Base-by-base conservation (phyloP, 2,113 vertebrate genomes). In the Polypterus senegalus region DNA sequence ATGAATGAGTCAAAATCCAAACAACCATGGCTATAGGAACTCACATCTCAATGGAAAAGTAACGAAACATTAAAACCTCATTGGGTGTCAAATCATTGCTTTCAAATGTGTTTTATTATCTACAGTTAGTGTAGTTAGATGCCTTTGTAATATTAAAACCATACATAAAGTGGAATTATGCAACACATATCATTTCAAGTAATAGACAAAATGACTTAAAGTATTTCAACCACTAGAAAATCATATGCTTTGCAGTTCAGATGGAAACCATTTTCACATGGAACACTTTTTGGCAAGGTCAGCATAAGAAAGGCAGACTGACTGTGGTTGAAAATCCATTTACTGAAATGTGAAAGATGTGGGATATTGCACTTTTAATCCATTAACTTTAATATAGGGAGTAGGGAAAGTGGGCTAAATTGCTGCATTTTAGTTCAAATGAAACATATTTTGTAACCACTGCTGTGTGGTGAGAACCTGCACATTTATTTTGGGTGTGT, bases 401-500 rank as follows among this genome's bases (percentile, higher is more conserved):
- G 6, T 6, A 9, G 46, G 51, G 49, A 27, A 58, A 46, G 59
- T n/a, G 60, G 65, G 60, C 59, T 11, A 54, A 49, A 47, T 66
- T 11, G 46, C 58, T 53, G 47, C 57, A 54, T 58, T 54, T 27
- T 54, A 48, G 47, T 58, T 46, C 47, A 62, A 60, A 27, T 27
- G 27, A 27, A 53, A 7, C 11, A 7, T n/a, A 57, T 47, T 46
- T 8, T 57, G 27, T 27, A 27, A 27, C 27, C 27, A 27, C 27
- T 27, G 27, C 27, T 27, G 27, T 27, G 27, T 27, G 27, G 27
- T 27, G 27, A 27, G 27, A 27, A 27, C 27, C 27, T 27, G n/a
- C 49, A 51, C 6, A 51, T 66, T 62, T 53, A 62, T 66, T 59
- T 62, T 62, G 61, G 57, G 65, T 66, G 65, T 62, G 61, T 54